Base-by-base conservation (phyloP, 2,113 vertebrate genomes). In the Phoenicopterus ruber region DNA sequence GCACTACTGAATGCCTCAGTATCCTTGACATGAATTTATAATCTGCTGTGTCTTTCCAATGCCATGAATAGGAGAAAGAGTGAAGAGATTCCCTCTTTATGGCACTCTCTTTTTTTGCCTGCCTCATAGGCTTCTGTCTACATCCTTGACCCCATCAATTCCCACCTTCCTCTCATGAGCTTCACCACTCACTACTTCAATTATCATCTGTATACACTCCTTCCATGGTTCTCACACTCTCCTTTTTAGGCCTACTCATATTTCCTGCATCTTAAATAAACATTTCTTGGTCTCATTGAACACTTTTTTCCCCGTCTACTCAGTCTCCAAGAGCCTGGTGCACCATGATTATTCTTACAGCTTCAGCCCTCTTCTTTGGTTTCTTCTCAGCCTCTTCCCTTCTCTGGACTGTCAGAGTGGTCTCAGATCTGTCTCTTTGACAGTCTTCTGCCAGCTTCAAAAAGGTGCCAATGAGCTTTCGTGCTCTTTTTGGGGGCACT, bases 211-310 rank as follows among this genome's bases (percentile, higher is more conserved):
- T 49, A 86, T 34, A 65, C 31, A 52, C 26, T 92, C 42, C 90
- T 94, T 38, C 38, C 65, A 59, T 86, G 47, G 50, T 82, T 83
- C 74, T 94, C 58, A 84, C 3, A 4, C 74, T 92, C 58, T 74
- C 25, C 17, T 61, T 84, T 69, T 79, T 40, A 92, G 66, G 40
- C 46, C 44, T 91, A 44, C n/a, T 92, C 22, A n/a, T 50, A 93
- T 88, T 92, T 86, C 22, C 67, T 42, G 25, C 55, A 85, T 82
- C 61, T 86, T n/a, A 95, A 94, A 76, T 49, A 88, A 92, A 84
- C 19, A 44, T 90, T 77, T 85, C 13, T 54, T 65, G 12, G 20
- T 59, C 57, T 86, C n/a, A n/a, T 19, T 69, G 78, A 90, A 32
- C 18, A 19, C 46, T 49, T 57, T 69, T 67, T 52, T 22, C 58